A percentile compares a stretch with the other conserved stretches of the same genome.
Conservation (phyloP, 1,140 invertebrate species). For the Aphidius ervi region DNA sequence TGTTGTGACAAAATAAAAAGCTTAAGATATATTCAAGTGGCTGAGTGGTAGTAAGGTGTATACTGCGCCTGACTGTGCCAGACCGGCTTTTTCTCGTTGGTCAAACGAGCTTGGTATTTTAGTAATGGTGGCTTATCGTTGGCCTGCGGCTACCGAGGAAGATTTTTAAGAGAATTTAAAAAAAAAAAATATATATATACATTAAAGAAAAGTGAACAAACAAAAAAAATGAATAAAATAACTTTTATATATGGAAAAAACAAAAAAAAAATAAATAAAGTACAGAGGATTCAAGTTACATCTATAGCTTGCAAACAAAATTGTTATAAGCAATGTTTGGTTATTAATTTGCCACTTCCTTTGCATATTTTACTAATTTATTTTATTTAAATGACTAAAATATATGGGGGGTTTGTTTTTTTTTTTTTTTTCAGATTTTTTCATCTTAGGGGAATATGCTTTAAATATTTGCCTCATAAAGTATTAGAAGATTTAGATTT, state of each 20-base stretch:
- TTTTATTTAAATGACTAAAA: constrained; percentile 11
- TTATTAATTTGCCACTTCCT: constrained; percentile 41
- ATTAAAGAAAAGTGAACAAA: not conserved
- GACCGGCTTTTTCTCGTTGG: constrained; percentile 10
- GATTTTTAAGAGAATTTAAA: constrained; percentile 16
- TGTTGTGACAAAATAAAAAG: no score
- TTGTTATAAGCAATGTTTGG: constrained; percentile 11
- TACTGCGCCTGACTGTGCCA: no score
- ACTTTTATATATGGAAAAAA: not conserved
- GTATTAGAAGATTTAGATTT: no score
- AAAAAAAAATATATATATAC: not conserved
- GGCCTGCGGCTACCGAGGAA: constrained; percentile 31
- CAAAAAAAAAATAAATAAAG: constrained; percentile 6
- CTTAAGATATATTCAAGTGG: no score
- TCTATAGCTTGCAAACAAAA: not conserved
- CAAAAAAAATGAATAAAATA: constrained; percentile 3
- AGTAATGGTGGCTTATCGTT: constrained; percentile 40
- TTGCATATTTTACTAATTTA: constrained; percentile 26
- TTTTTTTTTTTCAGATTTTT: no score
- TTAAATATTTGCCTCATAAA: no score
- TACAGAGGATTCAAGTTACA: constrained; percentile 6
- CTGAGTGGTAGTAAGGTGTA: no score
- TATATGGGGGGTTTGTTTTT: no score
- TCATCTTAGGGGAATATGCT: no score
- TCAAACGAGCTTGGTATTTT: constrained; percentile 30